Evolutionary conservation across 1,140 invertebrate genomes (phyloP).

Genomic region (Cotesia vestalis): DNA sequence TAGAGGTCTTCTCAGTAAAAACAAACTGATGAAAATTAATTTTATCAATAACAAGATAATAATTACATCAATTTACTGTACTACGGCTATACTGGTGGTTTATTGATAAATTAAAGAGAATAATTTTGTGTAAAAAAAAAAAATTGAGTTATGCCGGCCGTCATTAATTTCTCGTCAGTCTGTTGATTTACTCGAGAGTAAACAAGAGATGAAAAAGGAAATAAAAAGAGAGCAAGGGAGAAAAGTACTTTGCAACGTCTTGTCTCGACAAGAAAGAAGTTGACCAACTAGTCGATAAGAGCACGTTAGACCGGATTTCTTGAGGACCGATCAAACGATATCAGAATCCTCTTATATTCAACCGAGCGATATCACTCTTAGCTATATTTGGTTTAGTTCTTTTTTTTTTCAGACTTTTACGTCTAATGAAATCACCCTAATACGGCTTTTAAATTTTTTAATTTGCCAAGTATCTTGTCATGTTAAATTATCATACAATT

Average conservation of each 20-base stretch:
- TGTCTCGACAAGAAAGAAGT: constrained; percentile 21
- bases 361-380: not conserved
- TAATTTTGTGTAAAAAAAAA: no score
- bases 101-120: no score
- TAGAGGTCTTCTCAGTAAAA: no score
- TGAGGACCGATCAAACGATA: constrained; percentile 9
- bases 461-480: no score
- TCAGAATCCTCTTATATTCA: constrained; percentile 21
- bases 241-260: constrained; percentile 7
- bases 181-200: not conserved
- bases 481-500: no score
- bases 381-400: not conserved
- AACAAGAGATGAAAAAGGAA: not conserved
- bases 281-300: constrained; percentile 21
- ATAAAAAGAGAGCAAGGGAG: not conserved
- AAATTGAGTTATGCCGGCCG: no score
- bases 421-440: not conserved
- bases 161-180: no score
- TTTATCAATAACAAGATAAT: no score
- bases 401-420: not conserved
- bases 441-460: not conserved
- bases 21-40: no score
- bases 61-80: no score
- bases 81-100: no score
- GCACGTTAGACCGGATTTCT: constrained; percentile 30